Evolutionary conservation across 2,797 vertebrate genomes (phyloP).

Genomic region (Falco novaeseelandiae): DNA sequence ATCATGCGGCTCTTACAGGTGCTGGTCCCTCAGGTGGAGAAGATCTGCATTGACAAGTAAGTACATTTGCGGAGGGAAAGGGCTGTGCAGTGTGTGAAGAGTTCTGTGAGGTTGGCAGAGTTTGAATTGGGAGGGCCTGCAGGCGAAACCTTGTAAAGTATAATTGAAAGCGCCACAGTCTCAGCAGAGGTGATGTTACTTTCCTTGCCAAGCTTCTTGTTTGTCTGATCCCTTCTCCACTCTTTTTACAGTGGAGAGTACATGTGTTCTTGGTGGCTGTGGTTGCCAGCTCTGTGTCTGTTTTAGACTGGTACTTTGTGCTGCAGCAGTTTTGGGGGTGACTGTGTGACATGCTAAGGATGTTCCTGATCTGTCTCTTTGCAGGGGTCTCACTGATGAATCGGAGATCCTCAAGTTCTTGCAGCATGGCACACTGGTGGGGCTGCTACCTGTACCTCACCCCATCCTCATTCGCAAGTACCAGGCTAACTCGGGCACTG

Average conservation of each 20-base stretch:
- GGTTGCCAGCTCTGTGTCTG: fast-evolving
- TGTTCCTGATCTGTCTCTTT: not conserved
- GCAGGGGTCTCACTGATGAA: constrained; percentile 95
- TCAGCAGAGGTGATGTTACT: not conserved
- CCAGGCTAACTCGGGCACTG: constrained; percentile 96
- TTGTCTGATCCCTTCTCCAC: not conserved
- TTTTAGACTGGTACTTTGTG: not conserved
- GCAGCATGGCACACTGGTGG: constrained; percentile 96
- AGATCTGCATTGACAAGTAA: constrained; percentile 99
- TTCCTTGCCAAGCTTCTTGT: not conserved
- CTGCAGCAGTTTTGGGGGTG: not conserved
- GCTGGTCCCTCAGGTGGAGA: constrained; percentile 97
- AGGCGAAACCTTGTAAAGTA: not conserved
- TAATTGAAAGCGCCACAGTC: not conserved
- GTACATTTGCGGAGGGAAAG: not conserved
- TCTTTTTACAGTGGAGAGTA: not conserved
- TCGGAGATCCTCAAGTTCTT: constrained; percentile 97
- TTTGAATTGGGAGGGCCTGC: not conserved
- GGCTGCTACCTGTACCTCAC: constrained; percentile 95
- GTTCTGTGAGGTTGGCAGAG: not conserved
- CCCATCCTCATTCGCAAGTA: constrained; percentile 99
- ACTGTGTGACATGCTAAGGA: not conserved
- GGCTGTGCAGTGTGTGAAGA: not conserved
- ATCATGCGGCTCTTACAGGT: constrained; percentile 98
- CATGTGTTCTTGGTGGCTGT: not conserved